phyloP scores from a whole-genome alignment of 2,888 invertebrate genomes.

The Caenorhabditis zanzibari region DNA sequence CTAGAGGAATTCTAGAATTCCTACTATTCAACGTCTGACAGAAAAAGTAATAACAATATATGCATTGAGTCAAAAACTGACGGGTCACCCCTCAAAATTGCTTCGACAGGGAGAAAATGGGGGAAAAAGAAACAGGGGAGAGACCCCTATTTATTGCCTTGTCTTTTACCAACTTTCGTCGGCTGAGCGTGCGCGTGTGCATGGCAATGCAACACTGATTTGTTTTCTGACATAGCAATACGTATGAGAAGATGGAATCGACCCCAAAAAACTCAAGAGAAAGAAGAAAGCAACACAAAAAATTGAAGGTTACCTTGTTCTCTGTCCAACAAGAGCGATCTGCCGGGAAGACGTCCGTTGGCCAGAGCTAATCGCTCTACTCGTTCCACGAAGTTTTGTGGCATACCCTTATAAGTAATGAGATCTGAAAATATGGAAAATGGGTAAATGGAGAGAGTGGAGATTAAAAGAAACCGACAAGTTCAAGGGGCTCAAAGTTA shows the following conservation, averaged over 20 bases:
- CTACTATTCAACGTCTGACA: not conserved
- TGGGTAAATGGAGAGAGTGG: not conserved
- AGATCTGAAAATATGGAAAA: conserved; percentile 20
- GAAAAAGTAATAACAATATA: conserved; percentile 30
- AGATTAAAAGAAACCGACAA: not conserved
- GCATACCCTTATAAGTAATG: conserved; percentile 51
- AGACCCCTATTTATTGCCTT: conserved; percentile 53
- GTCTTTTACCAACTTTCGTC: conserved; percentile 35
- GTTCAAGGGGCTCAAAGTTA: too few relatives aligned
- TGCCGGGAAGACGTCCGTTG: conserved; percentile 70
- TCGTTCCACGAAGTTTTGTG: conserved; percentile 68
- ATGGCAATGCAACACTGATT: conserved; percentile 44
- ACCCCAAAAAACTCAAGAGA: not conserved
- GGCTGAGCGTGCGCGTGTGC: not conserved
- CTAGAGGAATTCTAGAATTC: not conserved
- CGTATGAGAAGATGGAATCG: not conserved
- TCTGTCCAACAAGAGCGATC: conserved; percentile 69
- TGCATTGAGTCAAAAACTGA: conserved; percentile 9
- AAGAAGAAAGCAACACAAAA: not conserved
- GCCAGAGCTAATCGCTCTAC: conserved; percentile 67
- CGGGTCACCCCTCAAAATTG: conserved; percentile 40
- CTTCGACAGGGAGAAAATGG: conserved; percentile 8
- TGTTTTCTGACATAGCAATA: conserved; percentile 24
- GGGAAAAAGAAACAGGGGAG: conserved; percentile 8
- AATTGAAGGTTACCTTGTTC: conserved; percentile 64